Evolutionary conservation across 2,888 invertebrate species (phyloP).

Genomic region (Thera obeliscata): DNA sequence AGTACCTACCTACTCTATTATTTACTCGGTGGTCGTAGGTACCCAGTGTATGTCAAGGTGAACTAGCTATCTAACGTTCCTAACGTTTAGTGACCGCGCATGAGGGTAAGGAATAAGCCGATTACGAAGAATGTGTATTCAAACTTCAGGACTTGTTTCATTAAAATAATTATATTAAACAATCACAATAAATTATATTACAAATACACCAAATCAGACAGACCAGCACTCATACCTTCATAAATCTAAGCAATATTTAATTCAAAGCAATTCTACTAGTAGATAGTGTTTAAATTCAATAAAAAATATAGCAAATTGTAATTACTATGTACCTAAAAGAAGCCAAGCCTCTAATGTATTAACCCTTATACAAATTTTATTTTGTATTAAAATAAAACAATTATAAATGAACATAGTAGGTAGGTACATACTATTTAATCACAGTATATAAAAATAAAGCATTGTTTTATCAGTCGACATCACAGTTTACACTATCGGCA

Average conservation of each 20-base stretch:
- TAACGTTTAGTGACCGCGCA: too few species aligned
- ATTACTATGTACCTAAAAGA: conserved; percentile 57
- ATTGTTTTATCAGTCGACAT: conserved; percentile 79
- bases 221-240: conserved; percentile 49
- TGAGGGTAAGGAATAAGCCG: too few species aligned
- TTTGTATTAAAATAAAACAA: conserved; percentile 62
- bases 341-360: conserved; percentile 71
- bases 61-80: too few species aligned
- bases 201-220: conserved; percentile 68
- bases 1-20: too few species aligned
- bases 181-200: conserved; percentile 77
- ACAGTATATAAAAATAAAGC: conserved; percentile 82
- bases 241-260: conserved; percentile 54
- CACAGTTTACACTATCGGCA: conserved; percentile 77
- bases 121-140: not conserved
- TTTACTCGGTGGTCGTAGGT: too few species aligned
- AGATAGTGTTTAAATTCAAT: conserved; percentile 42
- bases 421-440: conserved; percentile 72
- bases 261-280: conserved; percentile 56
- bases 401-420: conserved; percentile 60
- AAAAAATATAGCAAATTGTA: conserved; percentile 57
- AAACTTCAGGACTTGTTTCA: conserved; percentile 46
- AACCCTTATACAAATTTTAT: too few species aligned
- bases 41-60: too few species aligned
- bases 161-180: conserved; percentile 65